Base-by-base conservation (phyloP, 2,797 vertebrate genomes). In the Hydrocynus forskahlii region DNA sequence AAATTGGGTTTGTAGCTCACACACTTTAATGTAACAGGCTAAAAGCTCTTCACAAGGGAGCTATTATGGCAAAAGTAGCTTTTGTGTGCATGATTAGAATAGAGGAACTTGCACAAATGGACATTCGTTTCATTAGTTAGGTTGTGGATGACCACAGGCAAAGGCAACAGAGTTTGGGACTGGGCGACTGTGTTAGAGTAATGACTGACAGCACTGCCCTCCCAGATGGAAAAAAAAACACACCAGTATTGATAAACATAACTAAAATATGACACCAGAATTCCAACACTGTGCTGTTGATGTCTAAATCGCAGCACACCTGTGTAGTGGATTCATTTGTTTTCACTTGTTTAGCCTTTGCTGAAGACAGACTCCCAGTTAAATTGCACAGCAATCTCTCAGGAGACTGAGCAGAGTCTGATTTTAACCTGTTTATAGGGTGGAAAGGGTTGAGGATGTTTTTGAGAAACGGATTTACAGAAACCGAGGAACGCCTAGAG, bases 401-500 rank as follows among this genome's bases (percentile, higher is more conserved):
- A 17, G 25, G 35, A n/a, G 35, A 66, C 17, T 19, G 14, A 38
- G 63, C 6, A 13, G 40, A 45, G 3, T 69, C 40, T 48, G n/a
- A 48, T 48, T 45, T 13, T 45, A 45, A 57, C 54, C 54, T 21
- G 75, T 54, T 54, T 78, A 74, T 35, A 69, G 67, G 0, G 52
- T 68, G 69, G 48, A 7, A 40, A 17, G 72, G 81, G 75, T 40
- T 68, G 70, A 81, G 66, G 76, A 66, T 59, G 78, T 79, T 82
- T 85, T 80, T 69, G 45, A 78, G 79, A 81, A 57, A 50, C 74
- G 74, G 75, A 81, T 78, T 71, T 83, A 80, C 66, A 80, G 82
- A 25, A 67, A 80, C 60, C 50, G 75, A 71, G 50, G 75, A 76
- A 25, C 7, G 73, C 82, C 78, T 80, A 66, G 78, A 40, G 82